Evolutionary conservation across 1,140 invertebrate species (phyloP).

Genomic region (Eupeodes corollae): DNA sequence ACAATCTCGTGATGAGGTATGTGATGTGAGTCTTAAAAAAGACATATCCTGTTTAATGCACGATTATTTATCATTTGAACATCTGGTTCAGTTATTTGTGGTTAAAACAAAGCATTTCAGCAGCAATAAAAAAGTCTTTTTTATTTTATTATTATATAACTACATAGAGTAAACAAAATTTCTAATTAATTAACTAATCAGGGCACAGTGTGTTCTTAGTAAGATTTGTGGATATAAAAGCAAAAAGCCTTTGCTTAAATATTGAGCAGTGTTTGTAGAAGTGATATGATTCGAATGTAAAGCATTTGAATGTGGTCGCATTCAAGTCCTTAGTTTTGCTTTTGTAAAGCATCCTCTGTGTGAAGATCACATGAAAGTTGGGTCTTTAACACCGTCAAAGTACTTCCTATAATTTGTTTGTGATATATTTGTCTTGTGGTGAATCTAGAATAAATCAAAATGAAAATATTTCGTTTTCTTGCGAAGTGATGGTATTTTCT

Average conservation of each 20-base stretch:
- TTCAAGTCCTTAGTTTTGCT: slow-evolving; percentile 16
- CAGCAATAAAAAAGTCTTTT: no score
- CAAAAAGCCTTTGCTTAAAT: not conserved
- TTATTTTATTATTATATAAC: no score
- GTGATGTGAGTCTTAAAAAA: no score
- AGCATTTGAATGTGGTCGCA: not conserved
- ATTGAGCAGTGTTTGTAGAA: not conserved
- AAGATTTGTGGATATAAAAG: not conserved
- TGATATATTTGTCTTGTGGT: slow-evolving; percentile 33
- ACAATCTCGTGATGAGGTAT: no score
- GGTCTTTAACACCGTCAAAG: slow-evolving; percentile 29
- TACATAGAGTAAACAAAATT: no score
- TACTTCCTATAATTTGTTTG: slow-evolving; percentile 33
- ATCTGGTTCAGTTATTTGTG: no score
- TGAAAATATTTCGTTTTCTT: not conserved
- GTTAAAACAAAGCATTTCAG: no score
- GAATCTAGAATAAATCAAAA: slow-evolving; percentile 13
- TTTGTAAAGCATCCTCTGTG: slow-evolving; percentile 18
- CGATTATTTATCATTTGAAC: no score
- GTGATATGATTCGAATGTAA: not conserved
- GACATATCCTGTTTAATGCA: no score
- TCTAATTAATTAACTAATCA: no score
- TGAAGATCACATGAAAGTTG: slow-evolving; percentile 23
- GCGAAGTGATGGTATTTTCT: not conserved
- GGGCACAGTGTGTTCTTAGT: slow-evolving; percentile 1